Evolutionary conservation across 2,888 invertebrate genomes (phyloP).

Genomic region (Lasius fuliginosus): DNA sequence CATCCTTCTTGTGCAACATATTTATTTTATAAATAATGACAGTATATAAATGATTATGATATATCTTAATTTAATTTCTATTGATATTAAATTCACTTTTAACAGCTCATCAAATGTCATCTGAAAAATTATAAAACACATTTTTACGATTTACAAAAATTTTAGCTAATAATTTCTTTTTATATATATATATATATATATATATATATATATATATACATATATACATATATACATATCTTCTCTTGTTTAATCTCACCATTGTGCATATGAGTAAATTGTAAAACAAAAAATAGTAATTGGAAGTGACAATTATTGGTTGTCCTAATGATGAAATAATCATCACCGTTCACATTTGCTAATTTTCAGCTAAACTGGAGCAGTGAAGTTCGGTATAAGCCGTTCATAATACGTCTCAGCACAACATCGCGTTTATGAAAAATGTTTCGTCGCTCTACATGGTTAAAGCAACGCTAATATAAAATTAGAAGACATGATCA

Average conservation of each 20-base stretch:
- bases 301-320: constrained; percentile 22
- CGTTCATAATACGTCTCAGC: constrained; percentile 76
- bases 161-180: constrained; percentile 26
- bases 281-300: constrained; percentile 31
- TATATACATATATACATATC: background rate
- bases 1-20: constrained; percentile 6
- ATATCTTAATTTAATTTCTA: constrained; percentile 20
- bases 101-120: constrained; percentile 5
- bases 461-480: constrained; percentile 84
- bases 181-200: constrained; percentile 6
- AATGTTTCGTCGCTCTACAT: constrained; percentile 85
- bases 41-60: constrained; percentile 24
- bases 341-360: constrained; percentile 69
- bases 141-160: constrained; percentile 13
- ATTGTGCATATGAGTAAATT: constrained; percentile 15
- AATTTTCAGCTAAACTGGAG: constrained; percentile 85
- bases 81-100: background rate
- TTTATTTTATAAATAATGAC: constrained; percentile 26
- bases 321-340: constrained; percentile 41
- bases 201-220: background rate
- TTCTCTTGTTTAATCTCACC: constrained; percentile 23
- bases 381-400: constrained; percentile 80
- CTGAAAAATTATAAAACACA: constrained; percentile 13
- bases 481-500: constrained; percentile 77
- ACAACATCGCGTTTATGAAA: constrained; percentile 74